Evolutionary conservation across 1,140 invertebrate species (phyloP).

Genomic region (Magallana gigas): DNA sequence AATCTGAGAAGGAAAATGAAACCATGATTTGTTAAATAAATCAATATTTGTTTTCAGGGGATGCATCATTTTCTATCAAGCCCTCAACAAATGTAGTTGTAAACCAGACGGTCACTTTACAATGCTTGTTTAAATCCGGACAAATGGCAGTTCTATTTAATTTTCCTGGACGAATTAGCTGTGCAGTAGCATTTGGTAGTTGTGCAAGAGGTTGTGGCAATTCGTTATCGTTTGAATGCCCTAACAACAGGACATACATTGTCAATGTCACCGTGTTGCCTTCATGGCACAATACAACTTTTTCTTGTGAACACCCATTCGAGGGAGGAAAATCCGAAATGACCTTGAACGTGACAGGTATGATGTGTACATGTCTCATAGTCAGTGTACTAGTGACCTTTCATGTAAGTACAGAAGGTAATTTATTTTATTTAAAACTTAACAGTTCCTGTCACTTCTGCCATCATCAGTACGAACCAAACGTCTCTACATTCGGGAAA

Average conservation of each 20-base stretch:
- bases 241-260: constrained; percentile 11
- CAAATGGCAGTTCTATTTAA: not conserved
- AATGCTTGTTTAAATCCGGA: not conserved
- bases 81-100: not conserved
- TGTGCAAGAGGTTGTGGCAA: not conserved
- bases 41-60: not conserved
- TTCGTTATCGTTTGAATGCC: not conserved
- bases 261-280: not conserved
- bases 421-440: no score
- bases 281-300: not conserved
- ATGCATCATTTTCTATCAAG: not conserved
- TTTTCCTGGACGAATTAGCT: not conserved
- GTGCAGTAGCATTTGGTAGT: not conserved
- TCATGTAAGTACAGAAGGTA: no score
- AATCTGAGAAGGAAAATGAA: no score
- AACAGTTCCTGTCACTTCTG: no score
- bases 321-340: not conserved
- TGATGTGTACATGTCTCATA: not conserved
- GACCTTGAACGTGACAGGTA: not conserved
- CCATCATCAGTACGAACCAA: no score
- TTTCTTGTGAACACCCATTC: not conserved
- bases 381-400: no score
- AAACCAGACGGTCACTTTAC: not conserved
- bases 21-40: not conserved
- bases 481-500: no score